Percentiles rank a stretch among this genome's conserved stretches.
These are phyloP conservation scores for Ceratitis capitata DNA, from an alignment of 1,140 invertebrate species.

Conservation along the genomic window DNA sequence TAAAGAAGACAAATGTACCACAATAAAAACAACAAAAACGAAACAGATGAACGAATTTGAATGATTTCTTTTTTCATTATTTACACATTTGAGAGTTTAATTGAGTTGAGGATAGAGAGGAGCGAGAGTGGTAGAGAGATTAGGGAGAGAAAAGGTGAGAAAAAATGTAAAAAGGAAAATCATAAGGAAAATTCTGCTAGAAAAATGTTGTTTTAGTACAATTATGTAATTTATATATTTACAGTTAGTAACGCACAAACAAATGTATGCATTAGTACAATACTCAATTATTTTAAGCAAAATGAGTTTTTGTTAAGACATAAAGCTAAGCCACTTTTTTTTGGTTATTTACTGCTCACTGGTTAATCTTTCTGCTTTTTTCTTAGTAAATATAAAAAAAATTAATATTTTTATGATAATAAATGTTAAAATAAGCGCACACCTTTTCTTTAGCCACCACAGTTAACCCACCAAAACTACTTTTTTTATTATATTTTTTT, in stretches of 20 bases:
- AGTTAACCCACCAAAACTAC: neutral
- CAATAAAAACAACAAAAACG: neutral
- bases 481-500: neutral
- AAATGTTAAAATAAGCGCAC: constrained; percentile 17
- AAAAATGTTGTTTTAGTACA: neutral
- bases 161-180: neutral
- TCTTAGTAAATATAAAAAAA: neutral
- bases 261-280: neutral
- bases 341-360: neutral
- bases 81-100: neutral
- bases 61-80: too few relatives aligned
- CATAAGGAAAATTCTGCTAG: neutral
- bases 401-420: neutral
- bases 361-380: neutral
- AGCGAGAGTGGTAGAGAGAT: neutral
- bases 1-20: constrained; percentile 35
- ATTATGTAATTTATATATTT: neutral
- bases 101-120: neutral
- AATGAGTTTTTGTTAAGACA: neutral
- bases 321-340: neutral
- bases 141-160: neutral
- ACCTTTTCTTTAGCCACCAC: neutral
- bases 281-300: neutral
- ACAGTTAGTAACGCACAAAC: neutral
- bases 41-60: neutral